Percentiles rank a stretch among this genome's conserved stretches.
Evolutionary conservation across 2,797 vertebrate species (phyloP).

Genomic region (Hirundo rustica): DNA sequence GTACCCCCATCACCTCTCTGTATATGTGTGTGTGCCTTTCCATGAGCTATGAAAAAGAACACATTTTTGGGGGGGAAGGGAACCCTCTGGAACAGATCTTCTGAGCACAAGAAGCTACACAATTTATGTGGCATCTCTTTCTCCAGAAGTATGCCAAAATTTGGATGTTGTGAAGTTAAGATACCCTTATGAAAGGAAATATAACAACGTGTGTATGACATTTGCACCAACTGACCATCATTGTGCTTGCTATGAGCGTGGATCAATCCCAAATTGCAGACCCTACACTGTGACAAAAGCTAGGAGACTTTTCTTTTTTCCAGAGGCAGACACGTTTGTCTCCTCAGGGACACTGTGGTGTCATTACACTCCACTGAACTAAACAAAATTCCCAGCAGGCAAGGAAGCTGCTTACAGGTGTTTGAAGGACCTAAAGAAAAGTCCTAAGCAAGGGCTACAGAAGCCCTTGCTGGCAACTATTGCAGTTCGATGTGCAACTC

Average conservation of each 20-base stretch:
- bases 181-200: background rate
- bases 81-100: conserved; percentile 6
- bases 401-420: background rate
- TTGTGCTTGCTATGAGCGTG: background rate
- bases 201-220: background rate
- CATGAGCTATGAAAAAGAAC: background rate
- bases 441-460: background rate
- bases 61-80: fast-evolving
- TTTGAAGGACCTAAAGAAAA: background rate
- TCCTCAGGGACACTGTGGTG: background rate
- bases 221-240: background rate
- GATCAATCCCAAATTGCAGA: background rate
- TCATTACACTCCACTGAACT: background rate
- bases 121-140: background rate
- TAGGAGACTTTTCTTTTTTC: background rate
- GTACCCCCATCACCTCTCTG: fast-evolving
- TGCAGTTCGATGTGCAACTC: background rate
- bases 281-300: background rate
- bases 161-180: background rate
- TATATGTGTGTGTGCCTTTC: background rate
- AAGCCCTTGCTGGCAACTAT: background rate
- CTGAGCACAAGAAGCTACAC: background rate
- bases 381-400: background rate
- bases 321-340: background rate
- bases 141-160: background rate